Percentiles rank a stretch among this genome's conserved stretches.
Conservation (phyloP, 2,113 vertebrate genomes). For the Heterotis niloticus region DNA sequence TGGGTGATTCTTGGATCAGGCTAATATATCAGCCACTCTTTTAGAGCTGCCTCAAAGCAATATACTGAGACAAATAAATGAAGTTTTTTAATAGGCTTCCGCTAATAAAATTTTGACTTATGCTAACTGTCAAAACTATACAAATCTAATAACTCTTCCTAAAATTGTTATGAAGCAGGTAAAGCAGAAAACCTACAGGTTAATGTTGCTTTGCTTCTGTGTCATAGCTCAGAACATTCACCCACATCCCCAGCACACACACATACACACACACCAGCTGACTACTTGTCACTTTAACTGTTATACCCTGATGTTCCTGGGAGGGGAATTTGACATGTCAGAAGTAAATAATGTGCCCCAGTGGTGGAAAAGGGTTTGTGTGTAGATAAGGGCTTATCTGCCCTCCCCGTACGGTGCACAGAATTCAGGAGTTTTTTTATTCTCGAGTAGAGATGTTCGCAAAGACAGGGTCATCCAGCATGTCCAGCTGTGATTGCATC, state of each 20-base stretch:
- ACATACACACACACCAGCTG: too few species aligned
- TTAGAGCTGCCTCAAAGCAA: neutral
- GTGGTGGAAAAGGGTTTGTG: neutral
- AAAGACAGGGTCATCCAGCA: neutral
- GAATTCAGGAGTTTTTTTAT: neutral
- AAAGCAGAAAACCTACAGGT: too few species aligned
- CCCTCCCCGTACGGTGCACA: neutral
- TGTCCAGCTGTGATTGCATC: neutral
- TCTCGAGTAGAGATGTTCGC: neutral
- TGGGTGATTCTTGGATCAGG: neutral
- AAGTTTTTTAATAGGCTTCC: neutral
- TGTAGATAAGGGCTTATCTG: neutral
- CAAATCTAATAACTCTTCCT: neutral
- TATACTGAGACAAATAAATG: neutral
- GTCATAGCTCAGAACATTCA: too few species aligned
- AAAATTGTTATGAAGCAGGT: neutral
- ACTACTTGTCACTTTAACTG: neutral
- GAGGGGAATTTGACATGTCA: neutral
- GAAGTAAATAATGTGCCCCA: constrained; percentile 2
- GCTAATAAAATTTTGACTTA: neutral
- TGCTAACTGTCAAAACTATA: neutral
- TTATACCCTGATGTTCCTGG: neutral
- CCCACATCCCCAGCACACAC: too few species aligned
- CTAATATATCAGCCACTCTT: neutral
- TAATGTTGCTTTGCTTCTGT: too few species aligned